Evolutionary conservation across 2,888 invertebrate genomes (phyloP), one percentile per base, ranked within the genome.

Genomic region (Bellardia pandia): DNA sequence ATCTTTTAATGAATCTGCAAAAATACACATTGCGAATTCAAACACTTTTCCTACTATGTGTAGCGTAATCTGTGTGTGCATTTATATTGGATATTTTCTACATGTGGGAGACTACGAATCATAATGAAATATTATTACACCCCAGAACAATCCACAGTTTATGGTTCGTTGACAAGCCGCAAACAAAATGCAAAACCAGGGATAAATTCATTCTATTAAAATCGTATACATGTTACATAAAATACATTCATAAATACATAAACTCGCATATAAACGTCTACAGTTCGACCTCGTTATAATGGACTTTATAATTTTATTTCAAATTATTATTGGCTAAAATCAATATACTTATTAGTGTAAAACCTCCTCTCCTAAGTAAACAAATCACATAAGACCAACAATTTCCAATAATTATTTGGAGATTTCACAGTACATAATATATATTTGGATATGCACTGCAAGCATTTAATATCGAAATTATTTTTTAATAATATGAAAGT

Each of bases 161-260:
- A 69, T 76, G 82, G 40, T 64, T 69, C 82, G 82, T 60, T 82
- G 75, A 82, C 82, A 82, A 75, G 69, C 82, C 82, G 82, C 82
- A 82, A 75, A 82, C 69, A 82, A 82, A 82, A 82, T 82, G 82
- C 75, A 69, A 68, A 75, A 75, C 58, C 62, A 75, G 68, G 76
- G 62, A 82, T 76, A 82, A 82, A 82, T 76, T 68, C 69, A 76
- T 82, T 75, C 75, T 68, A 76, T 82, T 82, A 82, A 76, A 76
- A 76, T 82, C 60, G 23, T 69, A 48, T 60, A 51, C 37, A 58
- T 74, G 60, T 42, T 58, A 74, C 58, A 74, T 53, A 48, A 69
- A 51, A 69, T 14, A 69, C 2, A 33, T 11, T 64, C 16, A 40
- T 64, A 40, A 64, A 40, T 42, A 16, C 16, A 64, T 56, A 56